Conservation (phyloP, 2,888 invertebrate genomes). For the Sminthurinus aureus region DNA sequence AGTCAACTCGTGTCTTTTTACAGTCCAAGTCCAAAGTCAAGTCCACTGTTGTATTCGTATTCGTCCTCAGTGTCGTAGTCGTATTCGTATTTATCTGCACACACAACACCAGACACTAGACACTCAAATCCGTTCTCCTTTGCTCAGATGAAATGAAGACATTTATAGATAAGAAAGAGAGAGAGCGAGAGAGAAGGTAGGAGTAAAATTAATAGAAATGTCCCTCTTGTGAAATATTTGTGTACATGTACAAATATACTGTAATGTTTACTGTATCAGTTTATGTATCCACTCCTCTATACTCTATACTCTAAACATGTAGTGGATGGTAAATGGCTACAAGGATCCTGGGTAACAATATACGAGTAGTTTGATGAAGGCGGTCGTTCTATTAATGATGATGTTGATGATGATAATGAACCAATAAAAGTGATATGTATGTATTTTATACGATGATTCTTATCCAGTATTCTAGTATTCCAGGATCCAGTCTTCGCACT, state of each 20-base stretch:
- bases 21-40: too few relatives aligned
- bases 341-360: too few relatives aligned
- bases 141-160: neutral
- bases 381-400: neutral
- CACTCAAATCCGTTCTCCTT: neutral
- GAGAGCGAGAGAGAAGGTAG: neutral
- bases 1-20: too few relatives aligned
- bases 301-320: too few relatives aligned
- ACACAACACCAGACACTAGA: too few relatives aligned
- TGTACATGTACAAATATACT: neutral
- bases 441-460: neutral
- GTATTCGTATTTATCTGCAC: too few relatives aligned
- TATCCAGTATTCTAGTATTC: too few relatives aligned
- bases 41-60: too few relatives aligned
- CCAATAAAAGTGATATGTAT: constrained; percentile 3
- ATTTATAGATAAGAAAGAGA: neutral
- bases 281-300: too few relatives aligned
- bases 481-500: neutral
- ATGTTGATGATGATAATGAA: constrained; percentile 13
- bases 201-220: neutral
- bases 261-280: too few relatives aligned
- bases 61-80: too few relatives aligned
- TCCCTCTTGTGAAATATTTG: neutral
- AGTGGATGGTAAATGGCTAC: too few relatives aligned
- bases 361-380: neutral